Conservation (phyloP, 2,113 vertebrate genomes). For the Telmatochromis sp. region DNA sequence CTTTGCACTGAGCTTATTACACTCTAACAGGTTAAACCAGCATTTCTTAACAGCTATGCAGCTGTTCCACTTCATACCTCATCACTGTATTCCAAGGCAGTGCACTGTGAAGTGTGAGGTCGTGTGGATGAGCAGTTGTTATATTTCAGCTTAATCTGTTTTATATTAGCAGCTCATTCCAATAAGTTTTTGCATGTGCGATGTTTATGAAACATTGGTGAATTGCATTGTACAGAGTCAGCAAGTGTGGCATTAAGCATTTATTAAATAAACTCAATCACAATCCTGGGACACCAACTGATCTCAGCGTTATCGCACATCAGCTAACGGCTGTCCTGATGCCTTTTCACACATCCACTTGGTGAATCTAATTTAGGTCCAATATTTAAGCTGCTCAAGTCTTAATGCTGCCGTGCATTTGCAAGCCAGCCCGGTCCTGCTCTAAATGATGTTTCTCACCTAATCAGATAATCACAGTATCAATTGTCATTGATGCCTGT, state of each 20-base stretch:
- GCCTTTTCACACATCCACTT: neutral
- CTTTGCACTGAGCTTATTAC: neutral
- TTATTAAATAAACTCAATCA: neutral
- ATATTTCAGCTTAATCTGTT: neutral
- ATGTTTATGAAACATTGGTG: neutral
- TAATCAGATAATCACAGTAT: neutral
- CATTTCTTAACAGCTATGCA: neutral
- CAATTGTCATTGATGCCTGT: neutral
- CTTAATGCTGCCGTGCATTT: neutral
- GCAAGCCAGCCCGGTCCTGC: neutral
- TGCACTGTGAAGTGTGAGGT: neutral
- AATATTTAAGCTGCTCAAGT: neutral
- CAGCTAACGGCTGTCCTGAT: neutral
- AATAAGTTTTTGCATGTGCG: neutral
- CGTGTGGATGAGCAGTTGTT: neutral
- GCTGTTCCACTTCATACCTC: neutral
- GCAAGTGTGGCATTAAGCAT: neutral
- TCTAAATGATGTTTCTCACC: neutral
- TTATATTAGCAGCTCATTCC: neutral
- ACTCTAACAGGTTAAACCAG: neutral
- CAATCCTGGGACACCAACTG: neutral
- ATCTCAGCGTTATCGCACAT: neutral
- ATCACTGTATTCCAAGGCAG: neutral
- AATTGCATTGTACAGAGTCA: neutral
- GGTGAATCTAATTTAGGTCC: neutral